Base-by-base conservation (phyloP, 2,113 vertebrate species). In the Zosterops pallidus region DNA sequence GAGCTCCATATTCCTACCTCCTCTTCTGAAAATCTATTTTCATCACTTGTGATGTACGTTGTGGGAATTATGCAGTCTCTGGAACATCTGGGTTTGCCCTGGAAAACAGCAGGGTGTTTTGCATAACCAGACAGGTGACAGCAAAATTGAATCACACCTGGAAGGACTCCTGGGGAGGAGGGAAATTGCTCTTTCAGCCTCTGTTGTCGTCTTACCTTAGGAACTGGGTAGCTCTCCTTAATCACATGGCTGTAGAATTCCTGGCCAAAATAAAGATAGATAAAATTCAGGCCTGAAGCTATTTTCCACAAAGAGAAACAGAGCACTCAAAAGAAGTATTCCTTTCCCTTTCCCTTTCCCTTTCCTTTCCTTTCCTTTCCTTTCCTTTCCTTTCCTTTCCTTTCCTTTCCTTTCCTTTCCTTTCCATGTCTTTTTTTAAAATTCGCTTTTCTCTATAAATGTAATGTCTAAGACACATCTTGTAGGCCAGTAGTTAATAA, bases 21-120 rank as follows among this genome's bases (percentile, higher is more conserved):
- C 23, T 64, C 33, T 24, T 52, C 59, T 47, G 52, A 24, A 92
- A 67, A 90, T 52, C 63, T 86, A 33, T 69, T 90, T 75, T 88
- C 59, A 56, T 71, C 52, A 29, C 33, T 49, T 63, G 5, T 28
- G 8, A 4, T 41, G 8, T 41, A 8, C 2, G 56, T 41, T 74
- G 47, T 89, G 89, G 91, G 92, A 83, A 41, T 92, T 92, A 10
- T 5, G 33, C 42, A 21, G 47, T 78, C 80, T 83, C 80, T 92
- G 77, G 60, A 93, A 91, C 80, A 89, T 41, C 76, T 93, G 95
- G 72, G 15, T 62, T 85, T 77, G 49, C 62, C 88, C 11, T 90
- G 72, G 91, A 83, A 81, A 90, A 13, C 80, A 92, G 74, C 63
- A 47, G 62, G 92, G 47, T 35, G 5, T 35, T 90, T 33, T 83